Base-by-base conservation (phyloP, 2,888 invertebrate genomes). In the Stegophylla sp. region DNA sequence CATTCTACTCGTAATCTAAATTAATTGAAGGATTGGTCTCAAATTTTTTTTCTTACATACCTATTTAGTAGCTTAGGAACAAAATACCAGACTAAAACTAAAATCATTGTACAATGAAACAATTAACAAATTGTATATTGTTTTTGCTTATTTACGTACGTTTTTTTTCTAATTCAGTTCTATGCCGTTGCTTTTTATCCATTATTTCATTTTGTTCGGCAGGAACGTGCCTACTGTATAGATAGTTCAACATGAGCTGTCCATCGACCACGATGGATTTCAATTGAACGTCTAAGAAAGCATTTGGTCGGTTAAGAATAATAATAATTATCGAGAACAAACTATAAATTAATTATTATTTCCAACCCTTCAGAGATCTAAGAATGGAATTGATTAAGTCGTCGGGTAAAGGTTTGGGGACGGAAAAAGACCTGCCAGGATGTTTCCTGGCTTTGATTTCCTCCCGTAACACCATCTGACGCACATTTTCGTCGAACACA, bases 391-490 rank as follows among this genome's bases (percentile, higher is more conserved):
- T 87, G 34, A 88, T 85, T 82, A 94, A 88, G 82, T 90, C 88
- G 1, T 88, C 86, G 0, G 94, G 94, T 17, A 94, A 85, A 3
- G 86, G 83, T 0, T 90, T 87, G 1, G 88, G 85, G 0, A 88
- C 86, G 83, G 88, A 88, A 1, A 90, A 34, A 34, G 34, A 87
- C 67, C 90, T 88, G 41, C 95, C 95, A 0, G 93, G 93, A 87
- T 95, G 94, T 82, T 90, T 89, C 74, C 90, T 89, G 0, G 92
- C 91, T 86, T 92, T 93, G 23, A 88, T 85, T n/a, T 79, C 79
- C 9, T 79, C 51, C 0, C 61, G 48, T 0, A 41, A 51, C 34
- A 79, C 7, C 61, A 34, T 79, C 13, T 63, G 83, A 23, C 51
- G 81, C 51, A 82, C 82, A 61, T 82, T 83, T 63, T 83, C 73